phyloP scores from a whole-genome alignment of 2,888 invertebrate species.

The Drosophila mettleri region DNA sequence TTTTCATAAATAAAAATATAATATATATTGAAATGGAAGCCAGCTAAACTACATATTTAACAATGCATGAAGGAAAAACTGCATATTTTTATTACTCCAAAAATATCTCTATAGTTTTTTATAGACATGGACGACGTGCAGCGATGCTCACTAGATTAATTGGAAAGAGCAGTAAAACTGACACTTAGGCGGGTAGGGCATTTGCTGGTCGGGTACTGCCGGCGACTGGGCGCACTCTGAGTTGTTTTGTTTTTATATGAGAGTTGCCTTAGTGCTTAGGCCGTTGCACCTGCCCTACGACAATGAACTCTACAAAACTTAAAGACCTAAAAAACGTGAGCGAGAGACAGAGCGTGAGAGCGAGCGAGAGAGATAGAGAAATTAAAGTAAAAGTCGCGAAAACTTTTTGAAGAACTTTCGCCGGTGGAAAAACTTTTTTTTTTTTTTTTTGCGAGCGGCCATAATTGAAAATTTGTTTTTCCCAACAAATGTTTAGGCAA shows the following conservation, averaged over 20 bases:
- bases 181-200: background rate
- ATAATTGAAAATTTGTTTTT: constrained; percentile 76
- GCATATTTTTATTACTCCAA: background rate
- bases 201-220: background rate
- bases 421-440: constrained; percentile 53
- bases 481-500: constrained; percentile 36
- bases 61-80: background rate
- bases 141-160: background rate
- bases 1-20: too few species aligned
- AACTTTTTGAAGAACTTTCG: constrained; percentile 74
- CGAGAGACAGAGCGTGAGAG: constrained; percentile 19
- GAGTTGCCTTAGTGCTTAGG: constrained; percentile 49
- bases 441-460: constrained; percentile 58
- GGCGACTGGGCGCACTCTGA: background rate
- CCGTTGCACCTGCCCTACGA: constrained; percentile 74
- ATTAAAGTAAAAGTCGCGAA: constrained; percentile 77
- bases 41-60: too few species aligned
- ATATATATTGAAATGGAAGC: too few species aligned
- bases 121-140: too few species aligned
- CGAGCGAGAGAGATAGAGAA: constrained; percentile 31
- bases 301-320: constrained; percentile 66
- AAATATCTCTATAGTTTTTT: too few species aligned
- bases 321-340: constrained; percentile 38
- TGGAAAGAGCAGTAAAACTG: background rate
- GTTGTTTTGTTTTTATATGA: constrained; percentile 18